Percentiles rank a stretch among this genome's conserved stretches.
Conservation (phyloP, 2,888 invertebrate genomes). For the Ellobium chinense region DNA sequence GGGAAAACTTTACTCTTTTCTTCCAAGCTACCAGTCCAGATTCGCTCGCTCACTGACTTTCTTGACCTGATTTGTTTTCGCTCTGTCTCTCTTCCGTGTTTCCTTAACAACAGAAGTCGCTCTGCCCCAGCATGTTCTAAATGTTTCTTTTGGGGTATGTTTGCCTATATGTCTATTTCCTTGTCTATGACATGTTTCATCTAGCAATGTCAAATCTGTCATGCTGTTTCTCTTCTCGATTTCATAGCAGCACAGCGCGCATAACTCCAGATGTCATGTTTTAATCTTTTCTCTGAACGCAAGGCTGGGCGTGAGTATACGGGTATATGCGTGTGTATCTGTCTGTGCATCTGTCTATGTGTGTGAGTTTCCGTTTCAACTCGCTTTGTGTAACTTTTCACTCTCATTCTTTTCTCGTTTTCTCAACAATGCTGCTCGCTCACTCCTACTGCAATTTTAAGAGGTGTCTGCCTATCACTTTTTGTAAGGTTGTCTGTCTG, state of each 20-base stretch:
- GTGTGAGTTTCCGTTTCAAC: neutral
- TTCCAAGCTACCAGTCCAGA: no score
- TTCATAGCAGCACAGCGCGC: no score
- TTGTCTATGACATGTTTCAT: no score
- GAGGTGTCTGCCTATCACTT: no score
- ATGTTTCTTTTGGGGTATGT: neutral
- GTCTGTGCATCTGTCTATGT: slow-evolving; percentile 15
- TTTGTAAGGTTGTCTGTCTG: neutral
- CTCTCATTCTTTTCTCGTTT: neutral
- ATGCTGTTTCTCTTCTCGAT: no score
- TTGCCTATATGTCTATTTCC: neutral
- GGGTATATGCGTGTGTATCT: neutral
- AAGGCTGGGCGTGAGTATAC: neutral
- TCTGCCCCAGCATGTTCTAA: no score
- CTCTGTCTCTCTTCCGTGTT: slow-evolving; percentile 4
- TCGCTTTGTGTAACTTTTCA: neutral
- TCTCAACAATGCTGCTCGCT: neutral
- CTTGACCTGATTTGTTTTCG: neutral
- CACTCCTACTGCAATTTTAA: no score
- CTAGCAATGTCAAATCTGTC: no score
- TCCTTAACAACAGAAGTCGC: no score
- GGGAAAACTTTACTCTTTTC: no score
- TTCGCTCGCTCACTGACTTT: neutral
- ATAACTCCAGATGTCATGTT: no score
- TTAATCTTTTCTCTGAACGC: no score